Conservation (phyloP, 2,113 vertebrate species). For the Brachirus orientalis region DNA sequence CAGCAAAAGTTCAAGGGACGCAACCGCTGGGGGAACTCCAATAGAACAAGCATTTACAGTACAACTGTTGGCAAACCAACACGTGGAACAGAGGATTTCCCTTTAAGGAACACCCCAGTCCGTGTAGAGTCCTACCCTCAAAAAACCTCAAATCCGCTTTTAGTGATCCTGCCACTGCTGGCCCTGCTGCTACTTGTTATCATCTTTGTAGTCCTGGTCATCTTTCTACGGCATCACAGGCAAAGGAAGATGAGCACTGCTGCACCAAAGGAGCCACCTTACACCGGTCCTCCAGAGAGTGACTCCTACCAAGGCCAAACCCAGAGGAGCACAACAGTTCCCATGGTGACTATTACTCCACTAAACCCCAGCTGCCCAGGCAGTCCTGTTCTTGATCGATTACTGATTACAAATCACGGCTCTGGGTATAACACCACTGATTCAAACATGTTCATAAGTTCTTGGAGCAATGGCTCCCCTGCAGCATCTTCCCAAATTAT, state of each 20-base stretch:
- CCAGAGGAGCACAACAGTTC: constrained; percentile 80
- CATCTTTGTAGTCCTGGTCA: constrained; percentile 75
- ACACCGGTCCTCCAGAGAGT: constrained; percentile 26
- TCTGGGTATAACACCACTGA: constrained; percentile 33
- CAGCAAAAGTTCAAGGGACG: constrained; percentile 72
- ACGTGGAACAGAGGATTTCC: constrained; percentile 56
- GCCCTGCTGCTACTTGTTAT: constrained; percentile 81
- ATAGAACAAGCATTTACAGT: constrained; percentile 55
- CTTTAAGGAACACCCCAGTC: constrained; percentile 65
- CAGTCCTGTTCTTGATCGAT: constrained; percentile 59
- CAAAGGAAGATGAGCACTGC: constrained; percentile 78
- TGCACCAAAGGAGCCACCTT: constrained; percentile 48
- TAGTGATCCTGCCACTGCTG: constrained; percentile 82
- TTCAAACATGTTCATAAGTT: constrained; percentile 72
- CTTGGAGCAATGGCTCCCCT: constrained; percentile 81
- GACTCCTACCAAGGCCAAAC: constrained; percentile 53
- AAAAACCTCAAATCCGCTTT: constrained; percentile 75
- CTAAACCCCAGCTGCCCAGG: constrained; percentile 69
- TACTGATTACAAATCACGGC: constrained; percentile 49
- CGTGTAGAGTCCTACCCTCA: constrained; percentile 73
- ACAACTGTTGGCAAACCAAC: constrained; percentile 68
- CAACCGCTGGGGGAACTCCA: constrained; percentile 79
- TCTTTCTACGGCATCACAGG: constrained; percentile 78
- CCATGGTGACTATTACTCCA: constrained; percentile 87
- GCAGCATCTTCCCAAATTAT: constrained; percentile 81